These are phyloP conservation scores for Chirona hameri DNA, from an alignment of 2,888 invertebrate genomes.

Conservation along the genomic window DNA sequence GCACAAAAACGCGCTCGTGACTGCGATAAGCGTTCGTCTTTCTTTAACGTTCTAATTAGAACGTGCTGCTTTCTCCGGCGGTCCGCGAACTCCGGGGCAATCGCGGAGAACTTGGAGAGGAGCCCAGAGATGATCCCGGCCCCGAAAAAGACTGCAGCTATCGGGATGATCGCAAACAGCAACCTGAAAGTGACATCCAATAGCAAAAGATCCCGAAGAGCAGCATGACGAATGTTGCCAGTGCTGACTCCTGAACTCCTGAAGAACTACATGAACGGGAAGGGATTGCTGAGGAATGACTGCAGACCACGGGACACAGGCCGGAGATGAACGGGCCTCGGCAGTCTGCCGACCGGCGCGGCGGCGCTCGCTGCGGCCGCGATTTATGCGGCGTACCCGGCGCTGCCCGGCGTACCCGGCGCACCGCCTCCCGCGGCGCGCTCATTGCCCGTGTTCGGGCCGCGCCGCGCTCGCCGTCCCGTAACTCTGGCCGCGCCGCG, in stretches of 20 bases:
- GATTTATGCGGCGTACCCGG: neutral
- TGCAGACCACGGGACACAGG: too few relatives aligned
- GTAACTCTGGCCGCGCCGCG: neutral
- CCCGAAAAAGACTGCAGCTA: too few relatives aligned
- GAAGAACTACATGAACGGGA: too few relatives aligned
- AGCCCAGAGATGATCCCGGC: too few relatives aligned
- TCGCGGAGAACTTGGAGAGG: neutral
- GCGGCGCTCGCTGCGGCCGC: neutral
- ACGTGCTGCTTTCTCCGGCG: neutral
- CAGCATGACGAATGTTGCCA: too few relatives aligned
- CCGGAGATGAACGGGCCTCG: neutral
- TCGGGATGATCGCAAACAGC: too few relatives aligned
- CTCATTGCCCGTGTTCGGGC: too few relatives aligned
- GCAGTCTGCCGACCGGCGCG: neutral
- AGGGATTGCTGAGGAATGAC: too few relatives aligned
- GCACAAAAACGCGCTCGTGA: constrained; percentile 3
- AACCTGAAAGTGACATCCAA: too few relatives aligned
- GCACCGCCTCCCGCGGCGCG: neutral
- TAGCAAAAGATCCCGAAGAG: too few relatives aligned
- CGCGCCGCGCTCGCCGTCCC: neutral
- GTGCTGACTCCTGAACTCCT: too few relatives aligned
- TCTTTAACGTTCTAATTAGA: constrained; percentile 24
- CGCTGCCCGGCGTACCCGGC: too few relatives aligned
- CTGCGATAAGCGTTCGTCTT: neutral
- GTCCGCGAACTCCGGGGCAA: neutral